Evolutionary conservation across 2,113 vertebrate species (phyloP).

Genomic region (Empidonax alnorum): DNA sequence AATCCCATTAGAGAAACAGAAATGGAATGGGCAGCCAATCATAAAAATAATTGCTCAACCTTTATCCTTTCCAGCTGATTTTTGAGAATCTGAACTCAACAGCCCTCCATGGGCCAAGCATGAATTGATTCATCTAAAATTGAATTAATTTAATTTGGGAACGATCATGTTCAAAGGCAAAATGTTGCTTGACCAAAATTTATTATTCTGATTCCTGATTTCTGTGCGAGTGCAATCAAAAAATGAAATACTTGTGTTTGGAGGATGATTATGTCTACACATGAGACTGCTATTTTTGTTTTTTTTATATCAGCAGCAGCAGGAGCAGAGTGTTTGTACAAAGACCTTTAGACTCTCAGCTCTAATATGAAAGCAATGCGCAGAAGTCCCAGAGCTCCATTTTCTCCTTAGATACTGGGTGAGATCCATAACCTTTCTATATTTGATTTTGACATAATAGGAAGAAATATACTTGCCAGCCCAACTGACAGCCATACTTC

Average conservation of each 20-base stretch:
- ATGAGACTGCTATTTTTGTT: not conserved
- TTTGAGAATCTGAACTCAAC: constrained; percentile 33
- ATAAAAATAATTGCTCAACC: constrained; percentile 56
- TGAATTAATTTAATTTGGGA: constrained; percentile 50
- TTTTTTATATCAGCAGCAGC: not conserved
- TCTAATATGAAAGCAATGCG: not conserved
- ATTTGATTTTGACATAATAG: not conserved
- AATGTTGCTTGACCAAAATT: constrained; percentile 25
- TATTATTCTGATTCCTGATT: constrained; percentile 27
- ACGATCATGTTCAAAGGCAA: constrained; percentile 16
- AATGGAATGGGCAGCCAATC: constrained; percentile 59
- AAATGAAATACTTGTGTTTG: not conserved
- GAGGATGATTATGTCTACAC: not conserved
- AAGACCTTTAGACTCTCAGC: not conserved
- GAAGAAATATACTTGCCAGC: not conserved
- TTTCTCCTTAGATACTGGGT: not conserved
- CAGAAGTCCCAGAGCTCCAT: not conserved
- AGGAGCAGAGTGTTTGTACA: not conserved
- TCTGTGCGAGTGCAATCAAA: not conserved
- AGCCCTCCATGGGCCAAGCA: constrained; percentile 22
- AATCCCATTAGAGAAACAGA: constrained; percentile 53
- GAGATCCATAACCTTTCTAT: not conserved
- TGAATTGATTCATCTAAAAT: constrained; percentile 30
- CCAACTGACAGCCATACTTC: not conserved
- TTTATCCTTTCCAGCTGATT: constrained; percentile 52